Evolutionary conservation across 2,113 vertebrate species (phyloP).

Genomic region (Lamprologus speciosus): DNA sequence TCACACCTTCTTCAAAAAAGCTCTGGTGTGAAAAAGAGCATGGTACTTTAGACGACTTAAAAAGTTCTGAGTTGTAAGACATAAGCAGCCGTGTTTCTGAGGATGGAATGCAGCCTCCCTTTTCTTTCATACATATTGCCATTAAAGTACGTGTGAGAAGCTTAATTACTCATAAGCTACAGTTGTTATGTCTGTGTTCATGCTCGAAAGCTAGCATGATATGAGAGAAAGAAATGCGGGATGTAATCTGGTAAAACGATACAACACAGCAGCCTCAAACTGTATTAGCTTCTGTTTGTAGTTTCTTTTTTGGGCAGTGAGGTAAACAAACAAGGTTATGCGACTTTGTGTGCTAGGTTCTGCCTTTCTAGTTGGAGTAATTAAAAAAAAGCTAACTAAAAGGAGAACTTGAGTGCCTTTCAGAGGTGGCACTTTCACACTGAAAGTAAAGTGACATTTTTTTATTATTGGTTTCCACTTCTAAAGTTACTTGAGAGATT

Average conservation of each 20-base stretch:
- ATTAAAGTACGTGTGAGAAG: background rate
- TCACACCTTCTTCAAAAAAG: slow-evolving; percentile 44
- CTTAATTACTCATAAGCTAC: background rate
- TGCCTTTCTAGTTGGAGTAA: background rate
- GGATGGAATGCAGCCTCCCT: background rate
- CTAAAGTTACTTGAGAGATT: background rate
- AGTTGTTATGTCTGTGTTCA: background rate
- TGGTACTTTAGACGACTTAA: background rate
- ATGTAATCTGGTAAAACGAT: background rate
- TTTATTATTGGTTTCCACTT: background rate
- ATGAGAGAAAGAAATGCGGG: background rate
- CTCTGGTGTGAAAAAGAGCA: slow-evolving; percentile 37
- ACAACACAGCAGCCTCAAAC: background rate
- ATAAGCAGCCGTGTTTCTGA: background rate
- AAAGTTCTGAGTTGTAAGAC: slow-evolving; percentile 23
- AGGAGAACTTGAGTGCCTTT: background rate
- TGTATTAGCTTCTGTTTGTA: background rate
- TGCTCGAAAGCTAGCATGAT: background rate
- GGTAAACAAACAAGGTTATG: background rate
- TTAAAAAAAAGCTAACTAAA: background rate
- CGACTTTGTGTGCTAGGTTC: background rate
- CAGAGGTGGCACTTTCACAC: background rate
- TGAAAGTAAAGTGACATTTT: background rate
- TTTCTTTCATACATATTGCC: background rate
- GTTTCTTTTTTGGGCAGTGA: background rate